Conservation (phyloP, 2,113 vertebrate species). For the Atrichornis clamosus region DNA sequence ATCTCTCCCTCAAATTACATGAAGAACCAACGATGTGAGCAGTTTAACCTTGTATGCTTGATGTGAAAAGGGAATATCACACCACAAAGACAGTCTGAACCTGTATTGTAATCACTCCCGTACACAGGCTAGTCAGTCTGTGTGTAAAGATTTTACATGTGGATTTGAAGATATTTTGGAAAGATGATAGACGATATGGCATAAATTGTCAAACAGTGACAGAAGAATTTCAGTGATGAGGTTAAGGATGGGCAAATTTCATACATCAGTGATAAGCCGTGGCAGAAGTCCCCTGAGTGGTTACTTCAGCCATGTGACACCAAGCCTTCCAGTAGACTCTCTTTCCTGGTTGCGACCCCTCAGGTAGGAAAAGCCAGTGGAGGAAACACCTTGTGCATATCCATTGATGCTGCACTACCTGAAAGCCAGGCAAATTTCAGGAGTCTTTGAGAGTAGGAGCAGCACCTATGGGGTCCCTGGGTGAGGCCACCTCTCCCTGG, state of each 20-base stretch:
- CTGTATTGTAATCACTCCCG: neutral
- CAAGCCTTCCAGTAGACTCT: neutral
- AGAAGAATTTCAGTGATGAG: neutral
- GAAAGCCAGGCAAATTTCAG: neutral
- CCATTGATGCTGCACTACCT: neutral
- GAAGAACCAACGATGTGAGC: neutral
- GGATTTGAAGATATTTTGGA: neutral
- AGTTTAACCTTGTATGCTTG: neutral
- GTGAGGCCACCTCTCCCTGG: neutral
- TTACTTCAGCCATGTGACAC: neutral
- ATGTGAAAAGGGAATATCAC: neutral
- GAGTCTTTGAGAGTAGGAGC: neutral
- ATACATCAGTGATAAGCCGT: neutral
- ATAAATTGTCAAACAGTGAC: neutral
- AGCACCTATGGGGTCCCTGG: neutral
- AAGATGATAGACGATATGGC: fast-evolving
- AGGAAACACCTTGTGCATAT: neutral
- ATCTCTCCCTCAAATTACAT: neutral
- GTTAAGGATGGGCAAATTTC: neutral
- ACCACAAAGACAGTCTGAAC: neutral
- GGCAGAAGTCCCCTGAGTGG: neutral
- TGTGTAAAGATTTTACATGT: neutral
- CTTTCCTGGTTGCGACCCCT: neutral
- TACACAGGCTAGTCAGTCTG: neutral
- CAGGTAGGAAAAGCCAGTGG: neutral